Conservation (phyloP, 2,888 invertebrate genomes). For the Dasysyrphus tricinctus region DNA sequence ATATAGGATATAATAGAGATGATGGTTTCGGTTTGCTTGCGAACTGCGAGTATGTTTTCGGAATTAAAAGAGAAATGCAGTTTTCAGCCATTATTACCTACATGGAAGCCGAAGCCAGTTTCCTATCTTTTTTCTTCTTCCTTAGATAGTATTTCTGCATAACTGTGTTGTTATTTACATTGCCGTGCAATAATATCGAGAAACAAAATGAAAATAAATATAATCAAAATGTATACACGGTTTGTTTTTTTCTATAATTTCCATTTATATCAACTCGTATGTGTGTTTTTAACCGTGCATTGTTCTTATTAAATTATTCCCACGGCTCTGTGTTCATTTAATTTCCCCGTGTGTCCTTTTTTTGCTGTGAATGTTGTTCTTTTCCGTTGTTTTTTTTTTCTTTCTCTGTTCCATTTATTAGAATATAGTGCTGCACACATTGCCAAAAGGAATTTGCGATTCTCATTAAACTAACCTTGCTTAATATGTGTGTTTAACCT, state of each 20-base stretch:
- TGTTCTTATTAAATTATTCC: constrained; percentile 60
- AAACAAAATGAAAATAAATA: constrained; percentile 46
- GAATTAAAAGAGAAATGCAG: constrained; percentile 70
- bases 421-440: constrained; percentile 39
- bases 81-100: constrained; percentile 44
- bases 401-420: constrained; percentile 6
- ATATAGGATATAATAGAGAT: constrained; percentile 1
- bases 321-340: constrained; percentile 45
- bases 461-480: constrained; percentile 47
- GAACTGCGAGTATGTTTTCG: constrained; percentile 48
- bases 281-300: constrained; percentile 54
- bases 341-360: constrained; percentile 28
- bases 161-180: constrained; percentile 75
- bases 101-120: constrained; percentile 42
- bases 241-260: constrained; percentile 16
- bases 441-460: constrained; percentile 28
- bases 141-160: constrained; percentile 63
- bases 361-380: constrained; percentile 12
- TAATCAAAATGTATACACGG: constrained; percentile 41
- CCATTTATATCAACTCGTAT: constrained; percentile 20
- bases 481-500: constrained; percentile 52
- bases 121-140: constrained; percentile 54
- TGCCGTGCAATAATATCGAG: constrained; percentile 44
- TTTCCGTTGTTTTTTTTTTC: not conserved
- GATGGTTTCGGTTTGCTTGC: no score